phyloP scores from a whole-genome alignment of 2,888 invertebrate genomes.

The Prenolepis imparis region DNA sequence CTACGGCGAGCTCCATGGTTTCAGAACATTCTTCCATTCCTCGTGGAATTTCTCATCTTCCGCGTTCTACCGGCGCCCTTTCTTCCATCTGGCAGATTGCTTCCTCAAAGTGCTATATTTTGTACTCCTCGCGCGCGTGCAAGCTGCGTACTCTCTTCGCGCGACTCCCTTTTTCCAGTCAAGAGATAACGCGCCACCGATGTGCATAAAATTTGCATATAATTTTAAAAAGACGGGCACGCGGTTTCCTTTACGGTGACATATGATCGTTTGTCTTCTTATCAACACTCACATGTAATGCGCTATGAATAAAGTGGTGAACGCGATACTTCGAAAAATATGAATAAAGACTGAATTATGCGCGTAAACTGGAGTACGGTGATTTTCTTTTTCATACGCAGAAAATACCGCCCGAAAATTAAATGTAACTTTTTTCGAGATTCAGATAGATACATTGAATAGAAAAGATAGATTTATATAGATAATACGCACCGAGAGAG shows the following conservation, averaged over 20 bases:
- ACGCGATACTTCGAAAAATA: slow-evolving; percentile 4
- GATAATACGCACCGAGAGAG: neutral
- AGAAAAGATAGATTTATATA: neutral
- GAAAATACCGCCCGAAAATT: neutral
- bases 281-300: slow-evolving; percentile 35
- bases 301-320: neutral
- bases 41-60: slow-evolving; percentile 67
- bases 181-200: slow-evolving; percentile 25
- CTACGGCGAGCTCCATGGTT: slow-evolving; percentile 47
- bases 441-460: neutral
- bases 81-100: slow-evolving; percentile 57
- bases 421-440: neutral
- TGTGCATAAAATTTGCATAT: slow-evolving; percentile 44
- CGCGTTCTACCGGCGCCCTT: slow-evolving; percentile 51
- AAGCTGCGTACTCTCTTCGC: neutral
- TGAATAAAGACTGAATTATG: neutral
- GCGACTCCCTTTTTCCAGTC: slow-evolving; percentile 7
- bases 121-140: slow-evolving; percentile 39
- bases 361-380: neutral
- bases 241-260: slow-evolving; percentile 21
- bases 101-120: slow-evolving; percentile 50
- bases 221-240: slow-evolving; percentile 25
- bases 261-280: slow-evolving; percentile 29
- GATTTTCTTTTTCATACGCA: neutral
- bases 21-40: slow-evolving; percentile 64